phyloP scores from a whole-genome alignment of 1,140 invertebrate species.

The Plectus sambesii region DNA sequence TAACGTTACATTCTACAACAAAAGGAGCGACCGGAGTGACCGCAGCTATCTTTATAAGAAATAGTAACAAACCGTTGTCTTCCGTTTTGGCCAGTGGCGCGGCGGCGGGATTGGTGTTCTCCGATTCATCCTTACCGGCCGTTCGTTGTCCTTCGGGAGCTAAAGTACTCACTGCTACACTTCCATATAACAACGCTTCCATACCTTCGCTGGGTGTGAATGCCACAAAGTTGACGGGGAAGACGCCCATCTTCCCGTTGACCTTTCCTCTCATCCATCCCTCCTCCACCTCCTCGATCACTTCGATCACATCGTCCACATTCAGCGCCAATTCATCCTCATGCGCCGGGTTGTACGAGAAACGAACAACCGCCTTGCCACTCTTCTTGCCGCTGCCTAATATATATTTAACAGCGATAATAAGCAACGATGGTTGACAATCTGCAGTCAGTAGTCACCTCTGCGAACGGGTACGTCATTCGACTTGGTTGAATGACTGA shows the following conservation, averaged over 20 bases:
- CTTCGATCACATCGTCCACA: slow-evolving; percentile 74
- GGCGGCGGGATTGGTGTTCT: too few species aligned
- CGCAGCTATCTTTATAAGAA: too few species aligned
- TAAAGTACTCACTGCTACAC: too few species aligned
- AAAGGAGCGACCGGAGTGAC: too few species aligned
- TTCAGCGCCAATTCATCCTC: slow-evolving; percentile 80
- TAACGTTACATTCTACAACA: too few species aligned
- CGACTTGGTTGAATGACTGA: slow-evolving; percentile 4
- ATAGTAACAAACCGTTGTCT: too few species aligned
- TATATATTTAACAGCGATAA: neutral
- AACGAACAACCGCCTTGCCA: slow-evolving; percentile 55
- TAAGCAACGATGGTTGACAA: too few species aligned
- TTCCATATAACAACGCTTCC: too few species aligned
- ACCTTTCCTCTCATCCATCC: slow-evolving; percentile 94
- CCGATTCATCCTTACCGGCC: too few species aligned
- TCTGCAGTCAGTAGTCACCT: too few species aligned
- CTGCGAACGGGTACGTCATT: neutral
- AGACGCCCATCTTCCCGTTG: slow-evolving; percentile 72
- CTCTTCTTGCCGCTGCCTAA: neutral
- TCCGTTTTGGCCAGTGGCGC: too few species aligned
- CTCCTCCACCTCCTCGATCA: slow-evolving; percentile 76
- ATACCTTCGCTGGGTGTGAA: slow-evolving; percentile 3
- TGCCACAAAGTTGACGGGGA: slow-evolving; percentile 79
- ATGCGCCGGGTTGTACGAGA: slow-evolving; percentile 74
- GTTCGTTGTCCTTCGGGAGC: too few species aligned